These are phyloP conservation scores for Latrodectus elegans DNA, from an alignment of 2,888 invertebrate species.

Conservation along the genomic window DNA sequence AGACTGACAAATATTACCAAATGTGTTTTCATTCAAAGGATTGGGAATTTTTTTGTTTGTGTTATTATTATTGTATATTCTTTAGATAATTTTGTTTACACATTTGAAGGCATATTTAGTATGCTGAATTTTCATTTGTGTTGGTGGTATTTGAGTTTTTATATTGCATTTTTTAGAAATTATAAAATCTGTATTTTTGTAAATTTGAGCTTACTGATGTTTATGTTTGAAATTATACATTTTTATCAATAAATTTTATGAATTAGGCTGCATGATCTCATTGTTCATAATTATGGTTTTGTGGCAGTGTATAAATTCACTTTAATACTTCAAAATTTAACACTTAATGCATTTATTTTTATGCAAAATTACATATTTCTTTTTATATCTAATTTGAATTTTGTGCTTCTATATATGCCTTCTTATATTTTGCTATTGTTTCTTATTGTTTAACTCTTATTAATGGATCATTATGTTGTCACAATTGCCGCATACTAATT, in stretches of 20 bases:
- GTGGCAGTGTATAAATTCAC: too few relatives aligned
- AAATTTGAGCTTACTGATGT: slow-evolving; percentile 37
- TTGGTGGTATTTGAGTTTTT: slow-evolving; percentile 23
- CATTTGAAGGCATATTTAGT: slow-evolving; percentile 45
- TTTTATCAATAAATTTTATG: slow-evolving; percentile 22
- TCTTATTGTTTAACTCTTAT: too few relatives aligned
- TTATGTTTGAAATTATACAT: slow-evolving; percentile 26
- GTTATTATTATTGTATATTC: slow-evolving; percentile 17
- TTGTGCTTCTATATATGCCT: slow-evolving; percentile 33
- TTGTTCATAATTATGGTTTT: neutral
- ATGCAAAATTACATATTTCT: too few relatives aligned
- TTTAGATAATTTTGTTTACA: slow-evolving; percentile 19
- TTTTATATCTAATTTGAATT: neutral
- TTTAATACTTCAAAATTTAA: too few relatives aligned
- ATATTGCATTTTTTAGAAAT: slow-evolving; percentile 28
- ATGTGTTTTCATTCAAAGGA: slow-evolving; percentile 13
- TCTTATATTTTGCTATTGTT: neutral
- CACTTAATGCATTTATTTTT: too few relatives aligned
- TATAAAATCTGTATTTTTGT: slow-evolving; percentile 27
- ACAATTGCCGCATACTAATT: too few relatives aligned
- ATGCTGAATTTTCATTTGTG: slow-evolving; percentile 40
- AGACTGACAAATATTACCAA: too few relatives aligned
- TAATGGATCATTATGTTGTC: too few relatives aligned
- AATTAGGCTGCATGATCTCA: slow-evolving; percentile 24
- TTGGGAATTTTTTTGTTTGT: slow-evolving; percentile 46